A percentile compares a stretch with the other conserved stretches of the same genome.
Evolutionary conservation across 2,113 vertebrate species (phyloP).

Genomic region (Dipodomys ordii): DNA sequence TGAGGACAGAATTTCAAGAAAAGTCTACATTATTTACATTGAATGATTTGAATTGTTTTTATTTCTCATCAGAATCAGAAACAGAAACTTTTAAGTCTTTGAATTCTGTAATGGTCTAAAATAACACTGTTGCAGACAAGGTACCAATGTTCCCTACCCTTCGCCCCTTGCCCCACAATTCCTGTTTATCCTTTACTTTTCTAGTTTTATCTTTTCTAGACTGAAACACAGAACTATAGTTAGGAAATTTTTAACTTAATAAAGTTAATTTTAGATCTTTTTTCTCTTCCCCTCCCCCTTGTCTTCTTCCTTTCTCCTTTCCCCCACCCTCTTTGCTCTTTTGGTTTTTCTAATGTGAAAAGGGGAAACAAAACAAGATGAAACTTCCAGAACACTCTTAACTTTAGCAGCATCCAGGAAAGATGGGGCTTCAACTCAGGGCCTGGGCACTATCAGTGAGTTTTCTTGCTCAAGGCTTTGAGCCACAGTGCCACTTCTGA

Average conservation of each 20-base stretch:
- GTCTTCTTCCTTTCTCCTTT: too few species aligned
- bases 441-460: too few species aligned
- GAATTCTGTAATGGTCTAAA: not conserved
- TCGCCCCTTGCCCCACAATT: not conserved
- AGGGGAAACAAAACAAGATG: too few species aligned
- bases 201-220: not conserved
- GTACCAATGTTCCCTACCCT: not conserved
- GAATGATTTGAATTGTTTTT: slow-evolving; percentile 48
- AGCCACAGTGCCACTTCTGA: too few species aligned
- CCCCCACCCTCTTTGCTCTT: too few species aligned
- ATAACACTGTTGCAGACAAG: not conserved
- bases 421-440: too few species aligned
- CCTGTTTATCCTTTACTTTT: slow-evolving; percentile 20
- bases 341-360: too few species aligned
- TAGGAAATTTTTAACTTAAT: not conserved
- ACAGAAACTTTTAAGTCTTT: not conserved
- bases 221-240: not conserved
- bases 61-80: slow-evolving; percentile 42
- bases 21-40: not conserved
- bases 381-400: too few species aligned
- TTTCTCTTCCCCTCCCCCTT: too few species aligned
- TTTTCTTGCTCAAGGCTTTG: too few species aligned
- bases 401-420: too few species aligned
- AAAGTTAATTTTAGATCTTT: too few species aligned
- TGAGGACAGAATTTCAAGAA: slow-evolving; percentile 40